Conservation (phyloP, 2,797 vertebrate genomes). For the Macropus fuliginosus region DNA sequence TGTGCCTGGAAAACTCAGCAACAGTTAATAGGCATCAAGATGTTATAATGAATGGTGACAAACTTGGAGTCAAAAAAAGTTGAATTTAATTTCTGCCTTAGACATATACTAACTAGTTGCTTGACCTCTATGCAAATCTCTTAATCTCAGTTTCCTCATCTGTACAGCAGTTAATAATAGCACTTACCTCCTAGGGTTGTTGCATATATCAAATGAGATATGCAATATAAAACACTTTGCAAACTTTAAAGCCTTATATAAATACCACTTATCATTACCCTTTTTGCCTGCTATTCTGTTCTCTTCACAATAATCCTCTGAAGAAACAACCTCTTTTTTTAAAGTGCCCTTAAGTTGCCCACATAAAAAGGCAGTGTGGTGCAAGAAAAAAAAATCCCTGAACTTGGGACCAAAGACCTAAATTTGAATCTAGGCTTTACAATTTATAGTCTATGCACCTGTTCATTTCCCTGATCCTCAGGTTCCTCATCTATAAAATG, state of each 20-base stretch:
- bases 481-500: background rate
- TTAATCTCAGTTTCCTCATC: background rate
- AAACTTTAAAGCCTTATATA: background rate
- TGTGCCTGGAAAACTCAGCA: background rate
- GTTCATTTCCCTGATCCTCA: background rate
- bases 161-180: background rate
- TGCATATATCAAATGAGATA: background rate
- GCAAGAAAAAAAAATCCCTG: background rate
- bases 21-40: background rate
- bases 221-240: background rate
- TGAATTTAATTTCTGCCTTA: background rate
- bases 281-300: background rate
- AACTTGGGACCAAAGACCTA: background rate
- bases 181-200: background rate
- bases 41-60: background rate
- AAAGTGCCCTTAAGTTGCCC: background rate
- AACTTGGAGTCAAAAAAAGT: background rate
- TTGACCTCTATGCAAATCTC: background rate
- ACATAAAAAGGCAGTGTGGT: background rate
- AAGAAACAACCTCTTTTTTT: background rate
- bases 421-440: background rate
- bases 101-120: background rate
- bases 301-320: background rate
- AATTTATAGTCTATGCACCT: background rate
- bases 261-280: background rate